Evolutionary conservation across 2,797 vertebrate species (phyloP).

Genomic region (Notolepis coatsorum): DNA sequence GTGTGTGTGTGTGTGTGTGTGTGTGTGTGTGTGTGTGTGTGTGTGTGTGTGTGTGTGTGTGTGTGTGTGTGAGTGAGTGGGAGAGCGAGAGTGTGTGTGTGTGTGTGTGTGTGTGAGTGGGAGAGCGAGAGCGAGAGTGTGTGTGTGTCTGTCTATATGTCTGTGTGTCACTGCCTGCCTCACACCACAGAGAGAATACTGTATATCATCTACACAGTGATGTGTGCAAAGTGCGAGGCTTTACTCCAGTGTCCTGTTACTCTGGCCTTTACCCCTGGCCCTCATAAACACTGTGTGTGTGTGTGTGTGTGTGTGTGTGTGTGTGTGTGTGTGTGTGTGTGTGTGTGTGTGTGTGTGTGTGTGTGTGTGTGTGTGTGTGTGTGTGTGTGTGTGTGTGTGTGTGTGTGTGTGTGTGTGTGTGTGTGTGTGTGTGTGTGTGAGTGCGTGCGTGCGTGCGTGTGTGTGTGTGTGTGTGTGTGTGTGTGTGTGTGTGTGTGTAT

Average conservation of each 20-base stretch:
- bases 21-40: neutral
- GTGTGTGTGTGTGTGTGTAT: neutral
- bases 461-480: neutral
- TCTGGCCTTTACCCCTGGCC: neutral
- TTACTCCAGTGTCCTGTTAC: neutral
- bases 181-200: no score
- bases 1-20: neutral
- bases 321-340: slow-evolving; percentile 1
- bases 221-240: no score
- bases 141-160: no score
- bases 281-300: slow-evolving; percentile 33
- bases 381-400: neutral
- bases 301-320: neutral
- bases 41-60: slow-evolving; percentile 7
- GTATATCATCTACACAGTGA: no score
- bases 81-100: no score
- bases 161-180: no score
- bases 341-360: slow-evolving; percentile 2
- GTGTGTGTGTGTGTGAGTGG: no score
- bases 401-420: slow-evolving; percentile 11
- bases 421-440: neutral
- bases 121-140: no score
- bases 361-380: neutral
- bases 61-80: slow-evolving; percentile 3
- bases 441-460: neutral